Percentiles rank a stretch among this genome's conserved stretches.
Conservation (phyloP, 2,797 vertebrate genomes). For the Mus minutoides region DNA sequence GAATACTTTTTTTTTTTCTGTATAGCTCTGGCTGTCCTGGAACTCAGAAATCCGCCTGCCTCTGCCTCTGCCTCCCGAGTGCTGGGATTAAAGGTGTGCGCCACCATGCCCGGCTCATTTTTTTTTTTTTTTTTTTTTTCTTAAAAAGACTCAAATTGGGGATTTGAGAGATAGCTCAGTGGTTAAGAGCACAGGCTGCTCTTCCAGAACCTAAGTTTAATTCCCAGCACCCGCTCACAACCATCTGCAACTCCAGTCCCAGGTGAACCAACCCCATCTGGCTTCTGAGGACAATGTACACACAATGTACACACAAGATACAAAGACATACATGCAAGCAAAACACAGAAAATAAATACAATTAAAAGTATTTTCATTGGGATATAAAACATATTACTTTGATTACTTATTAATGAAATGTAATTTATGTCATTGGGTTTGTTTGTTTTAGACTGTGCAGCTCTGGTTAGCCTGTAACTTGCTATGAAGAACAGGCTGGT, state of each 20-base stretch:
- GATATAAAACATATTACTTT: constrained; percentile 39
- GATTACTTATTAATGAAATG: background rate
- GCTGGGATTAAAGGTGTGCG: no score
- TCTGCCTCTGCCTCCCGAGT: no score
- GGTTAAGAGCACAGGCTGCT: background rate
- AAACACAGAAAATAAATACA: background rate
- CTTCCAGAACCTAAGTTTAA: background rate
- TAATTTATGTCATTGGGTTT: background rate
- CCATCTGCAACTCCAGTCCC: background rate
- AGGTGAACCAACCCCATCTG: background rate
- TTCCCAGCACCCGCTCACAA: background rate
- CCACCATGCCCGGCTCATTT: no score
- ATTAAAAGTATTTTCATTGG: background rate
- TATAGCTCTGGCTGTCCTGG: no score
- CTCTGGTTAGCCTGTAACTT: background rate
- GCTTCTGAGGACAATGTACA: background rate
- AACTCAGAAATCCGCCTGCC: no score
- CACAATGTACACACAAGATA: background rate
- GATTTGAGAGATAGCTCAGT: background rate
- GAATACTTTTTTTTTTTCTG: background rate
- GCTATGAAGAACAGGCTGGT: background rate
- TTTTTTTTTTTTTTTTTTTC: background rate
- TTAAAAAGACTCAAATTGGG: background rate
- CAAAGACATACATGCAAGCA: background rate
- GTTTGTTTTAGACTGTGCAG: background rate